A percentile compares a stretch with the other conserved stretches of the same genome.
Evolutionary conservation across 2,888 invertebrate species (phyloP).

Genomic region (Pristionchus arcanus): DNA sequence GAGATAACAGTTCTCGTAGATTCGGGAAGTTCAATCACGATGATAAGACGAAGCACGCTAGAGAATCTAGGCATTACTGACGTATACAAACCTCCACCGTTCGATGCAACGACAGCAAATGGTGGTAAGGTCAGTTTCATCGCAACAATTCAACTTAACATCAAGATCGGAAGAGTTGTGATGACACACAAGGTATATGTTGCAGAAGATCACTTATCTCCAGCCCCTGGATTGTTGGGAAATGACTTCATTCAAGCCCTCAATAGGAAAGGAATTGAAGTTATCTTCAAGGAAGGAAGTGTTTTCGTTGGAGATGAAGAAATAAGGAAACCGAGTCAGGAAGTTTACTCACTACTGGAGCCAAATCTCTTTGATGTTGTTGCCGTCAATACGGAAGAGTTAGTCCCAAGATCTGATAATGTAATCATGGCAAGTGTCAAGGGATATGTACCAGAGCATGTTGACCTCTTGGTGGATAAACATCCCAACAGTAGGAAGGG

Average conservation of each 20-base stretch:
- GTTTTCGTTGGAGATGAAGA: not conserved
- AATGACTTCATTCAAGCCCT: not conserved
- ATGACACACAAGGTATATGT: not conserved
- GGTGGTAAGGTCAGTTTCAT: not conserved
- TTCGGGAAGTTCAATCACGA: too few species aligned
- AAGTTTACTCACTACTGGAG: not conserved
- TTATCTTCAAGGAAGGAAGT: not conserved
- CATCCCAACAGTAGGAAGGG: not conserved
- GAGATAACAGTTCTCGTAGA: too few species aligned
- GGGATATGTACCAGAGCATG: not conserved
- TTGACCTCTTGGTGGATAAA: not conserved
- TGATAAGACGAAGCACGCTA: not conserved
- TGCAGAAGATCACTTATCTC: slow-evolving; percentile 8
- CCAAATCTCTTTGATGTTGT: not conserved
- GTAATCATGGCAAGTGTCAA: not conserved
- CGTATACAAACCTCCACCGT: not conserved
- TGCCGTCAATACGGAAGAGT: not conserved
- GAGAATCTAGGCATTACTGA: not conserved
- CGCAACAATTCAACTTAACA: not conserved
- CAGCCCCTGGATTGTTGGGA: slow-evolving; percentile 24
- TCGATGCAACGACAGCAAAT: not conserved
- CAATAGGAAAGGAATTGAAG: not conserved
- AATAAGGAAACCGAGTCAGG: not conserved
- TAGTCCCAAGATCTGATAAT: not conserved
- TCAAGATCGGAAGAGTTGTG: not conserved